Base-by-base conservation (phyloP, 2,888 invertebrate species). In the Erynnis tages region DNA sequence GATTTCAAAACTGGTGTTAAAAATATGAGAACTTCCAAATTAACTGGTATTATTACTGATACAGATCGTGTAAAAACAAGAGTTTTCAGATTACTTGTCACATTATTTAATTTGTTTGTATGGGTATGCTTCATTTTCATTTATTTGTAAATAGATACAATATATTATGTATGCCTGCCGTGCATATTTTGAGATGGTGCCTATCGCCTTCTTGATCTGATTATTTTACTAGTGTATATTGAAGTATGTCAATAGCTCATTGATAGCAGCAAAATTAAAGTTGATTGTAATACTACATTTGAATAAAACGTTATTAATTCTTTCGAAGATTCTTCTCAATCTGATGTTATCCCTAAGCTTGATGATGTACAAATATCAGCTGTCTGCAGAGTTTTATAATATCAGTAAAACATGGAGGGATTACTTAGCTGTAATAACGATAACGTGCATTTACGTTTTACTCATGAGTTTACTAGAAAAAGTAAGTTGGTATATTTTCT, bases 11-110 rank as follows among this genome's bases (percentile, higher is more conserved):
- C 47, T 4, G 10, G 38, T 30, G 47, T 29, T 19, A 38, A 29
- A 37, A 29, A 47, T 17, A 38, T 38, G 21, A 47, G n/a, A 11
- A 38, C 3, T 4, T 47, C 47, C 8, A 47, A 47, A 29, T 16
- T 47, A 8, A 47, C 47, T 29, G 47, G 47, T n/a, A 29, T 37
- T 14, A 7, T 47, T 16, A 38, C 19, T 23, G 37, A 47, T 37
- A 29, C 29, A 16, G 29, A 47, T 17, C 37, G 11, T 6, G 19
- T 47, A 21, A 37, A 19, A 4, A 29, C 7, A 10, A 47, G 38
- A 37, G 4, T 38, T 19, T n/a, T 19, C 38, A 37, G 47, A 21
- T 38, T 47, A 38, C 0, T 47, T 2, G 13, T 47, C 1, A 38
- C 29, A n/a, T n/a, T 13, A 1, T 29, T 11, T 1, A 19, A 11